Evolutionary conservation across 2,797 vertebrate genomes (phyloP), one percentile per base, ranked within the genome.

Genomic region (Macrochelys suwanniensis): DNA sequence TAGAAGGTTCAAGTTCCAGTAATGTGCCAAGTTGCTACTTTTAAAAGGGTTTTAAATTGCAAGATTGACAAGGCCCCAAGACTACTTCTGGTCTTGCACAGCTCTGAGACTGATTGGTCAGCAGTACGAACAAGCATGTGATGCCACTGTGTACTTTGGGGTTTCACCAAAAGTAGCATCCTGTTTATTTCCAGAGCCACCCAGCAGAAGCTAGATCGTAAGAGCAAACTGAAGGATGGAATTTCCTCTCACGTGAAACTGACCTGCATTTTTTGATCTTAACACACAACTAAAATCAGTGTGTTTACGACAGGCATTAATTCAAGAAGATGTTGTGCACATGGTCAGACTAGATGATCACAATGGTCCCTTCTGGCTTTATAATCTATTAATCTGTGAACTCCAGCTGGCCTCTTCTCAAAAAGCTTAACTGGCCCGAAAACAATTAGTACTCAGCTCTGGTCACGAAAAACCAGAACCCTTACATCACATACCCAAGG

Each of bases 111-210:
- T 3, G n/a, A 80, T 77, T 5, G 5, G 77, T 80, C 45, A 33
- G 1, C 50, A 59, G 50, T 2, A 49, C 17, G 45, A 54, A 31
- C 6, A 25, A 50, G 47, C 5, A 8, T 11, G 11, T 1, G 45
- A 10, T 76, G 28, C 33, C 78, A 16, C 57, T 47, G 82, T 87
- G 89, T 61, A 61, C 87, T 91, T 1, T 78, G 94, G 84, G 51
- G 71, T 82, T 89, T 11, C 89, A 61, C 49, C 87, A 84, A 31
- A 82, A 25, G 33, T 15, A 84, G 33, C 56, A 89, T 91, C 84
- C 57, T 5, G 3, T 10, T 0, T 11, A 23, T 33, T 77, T 83
- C 59, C 83, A 88, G 74, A 83, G 65, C 56, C 15, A 12, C 11
- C 85, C 26, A 7, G 49, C 8, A 50, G 7, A 79, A 77, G 9